Evolutionary conservation across 2,888 invertebrate genomes (phyloP), one percentile per base, ranked within the genome.

Genomic region (Parnassius mnemosyne): DNA sequence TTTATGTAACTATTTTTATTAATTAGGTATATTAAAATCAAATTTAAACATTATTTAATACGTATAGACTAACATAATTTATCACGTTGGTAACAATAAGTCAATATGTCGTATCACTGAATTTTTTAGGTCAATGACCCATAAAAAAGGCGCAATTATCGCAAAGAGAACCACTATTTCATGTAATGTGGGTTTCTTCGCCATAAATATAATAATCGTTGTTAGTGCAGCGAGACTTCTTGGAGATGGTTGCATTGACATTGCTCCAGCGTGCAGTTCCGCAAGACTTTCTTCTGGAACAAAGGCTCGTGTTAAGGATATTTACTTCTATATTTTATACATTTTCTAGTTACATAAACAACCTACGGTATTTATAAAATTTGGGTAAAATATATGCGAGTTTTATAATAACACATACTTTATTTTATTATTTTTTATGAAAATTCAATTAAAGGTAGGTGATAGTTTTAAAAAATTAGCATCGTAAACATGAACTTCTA

Each of bases 271-370:
- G 72, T 92, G 92, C 2, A 92, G 83, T 65, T 92, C 92, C 0
- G 92, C 92, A 60, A 92, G 84, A 72, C 92, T 92, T 86, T 92
- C 89, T 90, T 84, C 87, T 89, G 89, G 63, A 91, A 91, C 89
- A 89, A 90, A 80, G 63, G 75, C 12, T n/a, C 12, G 41, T 63
- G 50, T 63, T 63, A 63, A 25, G 20, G 7, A 44, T 11, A 44
- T 9, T 11, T 3, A 25, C 3, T 25, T 3, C 25, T 3, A 25
- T 3, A 25, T 25, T 25, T 25, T 25, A 25, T 25, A 25, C 3
- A 5, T 25, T 25, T 25, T 25, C 3, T 25, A 25, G 25, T 25
- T 16, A 16, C 16, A 2, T n/a, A n/a, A n/a, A n/a, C n/a, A n/a
- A n/a, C n/a, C n/a, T n/a, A n/a, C n/a, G n/a, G n/a, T n/a, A n/a